phyloP scores from a whole-genome alignment of 92 coral and sea anemone species.

The Montipora capitata region DNA sequence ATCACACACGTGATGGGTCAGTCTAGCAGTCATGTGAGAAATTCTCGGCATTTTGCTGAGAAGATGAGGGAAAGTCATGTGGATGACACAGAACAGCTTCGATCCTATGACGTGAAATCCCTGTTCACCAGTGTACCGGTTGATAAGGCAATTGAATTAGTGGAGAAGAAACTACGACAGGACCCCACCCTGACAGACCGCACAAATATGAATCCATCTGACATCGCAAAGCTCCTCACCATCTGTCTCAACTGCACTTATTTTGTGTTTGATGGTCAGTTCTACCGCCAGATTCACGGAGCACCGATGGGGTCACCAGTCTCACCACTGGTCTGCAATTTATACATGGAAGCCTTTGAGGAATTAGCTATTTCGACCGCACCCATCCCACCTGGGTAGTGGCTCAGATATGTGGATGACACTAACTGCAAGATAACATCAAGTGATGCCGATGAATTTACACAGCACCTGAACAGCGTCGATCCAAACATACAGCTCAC shows the following conservation, averaged over 20 bases:
- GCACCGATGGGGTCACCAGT: not conserved
- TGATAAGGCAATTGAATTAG: not conserved
- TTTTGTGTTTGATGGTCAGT: not conserved
- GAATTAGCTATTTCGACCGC: too few species aligned
- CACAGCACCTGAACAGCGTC: too few species aligned
- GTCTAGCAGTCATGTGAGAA: too few species aligned
- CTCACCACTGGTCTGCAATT: not conserved
- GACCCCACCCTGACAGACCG: not conserved
- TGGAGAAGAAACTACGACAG: not conserved
- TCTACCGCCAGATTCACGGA: not conserved
- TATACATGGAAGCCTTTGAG: not conserved
- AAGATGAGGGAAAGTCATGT: not conserved
- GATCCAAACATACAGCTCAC: too few species aligned
- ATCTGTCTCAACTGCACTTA: not conserved
- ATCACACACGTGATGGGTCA: not conserved
- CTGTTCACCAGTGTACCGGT: conserved; percentile 33
- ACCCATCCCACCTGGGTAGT: too few species aligned
- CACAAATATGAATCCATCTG: not conserved
- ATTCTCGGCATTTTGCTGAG: too few species aligned
- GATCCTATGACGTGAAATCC: conserved; percentile 19
- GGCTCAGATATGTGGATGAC: too few species aligned
- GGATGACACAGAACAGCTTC: not conserved
- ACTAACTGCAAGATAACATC: too few species aligned
- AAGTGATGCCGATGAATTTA: too few species aligned
- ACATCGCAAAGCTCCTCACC: not conserved